phyloP scores from a whole-genome alignment of 2,888 invertebrate species.

The Drosophila kambysellisi region DNA sequence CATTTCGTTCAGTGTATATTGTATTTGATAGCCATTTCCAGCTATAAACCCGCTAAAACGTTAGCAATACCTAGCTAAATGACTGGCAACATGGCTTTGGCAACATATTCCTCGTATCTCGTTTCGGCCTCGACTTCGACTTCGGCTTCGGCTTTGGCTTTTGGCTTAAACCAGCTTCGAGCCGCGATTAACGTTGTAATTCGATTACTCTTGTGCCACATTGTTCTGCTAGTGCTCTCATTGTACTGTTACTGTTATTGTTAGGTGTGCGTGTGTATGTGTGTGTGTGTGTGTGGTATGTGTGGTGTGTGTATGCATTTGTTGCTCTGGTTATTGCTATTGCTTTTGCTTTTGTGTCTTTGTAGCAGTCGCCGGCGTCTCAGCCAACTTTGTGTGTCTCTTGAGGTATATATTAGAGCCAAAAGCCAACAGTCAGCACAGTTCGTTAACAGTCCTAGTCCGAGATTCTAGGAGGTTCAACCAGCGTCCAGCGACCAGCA shows the following conservation, averaged over 20 bases:
- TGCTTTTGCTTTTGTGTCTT: slow-evolving; percentile 51
- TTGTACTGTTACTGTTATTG: slow-evolving; percentile 52
- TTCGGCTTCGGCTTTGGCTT: slow-evolving; percentile 54
- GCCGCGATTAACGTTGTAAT: slow-evolving; percentile 78
- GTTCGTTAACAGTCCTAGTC: slow-evolving; percentile 86
- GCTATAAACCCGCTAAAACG: slow-evolving; percentile 44
- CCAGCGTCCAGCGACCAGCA: slow-evolving; percentile 69
- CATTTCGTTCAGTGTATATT: not conserved
- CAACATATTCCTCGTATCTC: slow-evolving; percentile 40
- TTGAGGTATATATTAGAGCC: slow-evolving; percentile 84
- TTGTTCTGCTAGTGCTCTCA: slow-evolving; percentile 73
- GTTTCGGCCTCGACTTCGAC: slow-evolving; percentile 24
- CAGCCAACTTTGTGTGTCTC: slow-evolving; percentile 51
- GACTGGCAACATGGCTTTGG: slow-evolving; percentile 61
- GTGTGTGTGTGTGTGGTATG: slow-evolving; percentile 9
- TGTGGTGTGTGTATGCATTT: slow-evolving; percentile 24
- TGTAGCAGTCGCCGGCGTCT: slow-evolving; percentile 58
- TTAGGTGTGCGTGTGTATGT: slow-evolving; percentile 23
- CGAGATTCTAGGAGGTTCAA: slow-evolving; percentile 86
- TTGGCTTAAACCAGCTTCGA: slow-evolving; percentile 70
- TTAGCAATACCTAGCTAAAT: slow-evolving; percentile 20
- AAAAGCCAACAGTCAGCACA: slow-evolving; percentile 83
- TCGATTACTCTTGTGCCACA: slow-evolving; percentile 77
- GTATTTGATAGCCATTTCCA: slow-evolving; percentile 13
- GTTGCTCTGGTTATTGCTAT: slow-evolving; percentile 54